These are phyloP conservation scores for Loxodonta africana DNA, from an alignment of 2,113 vertebrate species.

Conservation along the genomic window DNA sequence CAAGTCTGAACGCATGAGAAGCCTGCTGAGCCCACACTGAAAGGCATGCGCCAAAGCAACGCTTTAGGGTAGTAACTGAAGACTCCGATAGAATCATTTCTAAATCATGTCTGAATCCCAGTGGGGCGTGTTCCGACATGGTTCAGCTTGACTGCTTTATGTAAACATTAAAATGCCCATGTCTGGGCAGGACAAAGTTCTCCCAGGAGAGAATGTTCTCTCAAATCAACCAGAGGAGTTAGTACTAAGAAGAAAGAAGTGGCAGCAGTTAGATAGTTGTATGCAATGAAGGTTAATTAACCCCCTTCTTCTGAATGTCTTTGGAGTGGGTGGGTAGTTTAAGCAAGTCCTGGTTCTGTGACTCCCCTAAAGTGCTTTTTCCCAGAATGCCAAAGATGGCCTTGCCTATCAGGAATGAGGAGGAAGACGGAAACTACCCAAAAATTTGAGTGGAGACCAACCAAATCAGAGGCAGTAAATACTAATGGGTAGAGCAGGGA, in stretches of 20 bases:
- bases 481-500: background rate
- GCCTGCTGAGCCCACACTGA: background rate
- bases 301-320: background rate
- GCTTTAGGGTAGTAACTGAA: background rate
- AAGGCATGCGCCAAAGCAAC: background rate
- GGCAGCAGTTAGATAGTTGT: background rate
- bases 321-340: background rate
- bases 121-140: background rate
- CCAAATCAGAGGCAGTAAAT: background rate
- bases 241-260: background rate
- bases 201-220: conserved; percentile 46
- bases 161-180: conserved; percentile 40
- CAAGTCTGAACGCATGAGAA: background rate
- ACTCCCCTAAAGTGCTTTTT: background rate
- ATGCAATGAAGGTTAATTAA: background rate
- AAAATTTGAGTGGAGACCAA: background rate
- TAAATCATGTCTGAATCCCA: conserved; percentile 56
- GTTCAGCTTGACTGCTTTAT: conserved; percentile 54
- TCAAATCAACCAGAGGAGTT: background rate
- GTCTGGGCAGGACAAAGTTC: background rate
- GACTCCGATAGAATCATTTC: background rate
- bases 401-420: background rate
- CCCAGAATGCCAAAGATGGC: background rate
- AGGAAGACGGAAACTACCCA: background rate
- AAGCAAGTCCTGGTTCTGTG: background rate